phyloP scores from a whole-genome alignment of 2,113 vertebrate species.

The Tachycineta bicolor region DNA sequence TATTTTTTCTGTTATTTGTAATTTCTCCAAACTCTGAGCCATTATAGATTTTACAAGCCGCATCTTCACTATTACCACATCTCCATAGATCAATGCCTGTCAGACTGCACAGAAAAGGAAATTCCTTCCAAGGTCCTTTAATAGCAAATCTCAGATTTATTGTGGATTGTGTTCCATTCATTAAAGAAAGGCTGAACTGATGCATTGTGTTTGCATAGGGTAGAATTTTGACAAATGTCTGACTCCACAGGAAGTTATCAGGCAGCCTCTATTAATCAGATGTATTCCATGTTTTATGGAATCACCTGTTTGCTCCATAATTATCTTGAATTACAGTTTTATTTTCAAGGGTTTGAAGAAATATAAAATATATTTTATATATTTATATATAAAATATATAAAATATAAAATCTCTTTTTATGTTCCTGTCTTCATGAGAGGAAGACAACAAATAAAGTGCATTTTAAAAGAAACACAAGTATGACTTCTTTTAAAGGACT shows the following conservation, averaged over 20 bases:
- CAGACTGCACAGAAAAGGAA: background rate
- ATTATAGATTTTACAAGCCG: background rate
- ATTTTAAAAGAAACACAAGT: background rate
- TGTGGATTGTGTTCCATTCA: accelerated
- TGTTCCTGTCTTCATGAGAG: background rate
- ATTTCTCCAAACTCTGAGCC: background rate
- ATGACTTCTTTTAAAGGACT: background rate
- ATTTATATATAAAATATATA: too few species aligned
- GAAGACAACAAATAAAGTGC: background rate
- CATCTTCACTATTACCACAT: background rate
- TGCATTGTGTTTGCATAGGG: background rate
- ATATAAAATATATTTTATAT: too few species aligned
- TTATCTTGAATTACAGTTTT: background rate
- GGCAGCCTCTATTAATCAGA: background rate
- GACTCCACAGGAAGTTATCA: background rate
- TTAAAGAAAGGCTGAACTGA: background rate
- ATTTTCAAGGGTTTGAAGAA: background rate
- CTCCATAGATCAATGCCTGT: background rate
- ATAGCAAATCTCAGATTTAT: background rate
- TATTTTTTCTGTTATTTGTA: background rate
- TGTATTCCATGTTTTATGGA: background rate
- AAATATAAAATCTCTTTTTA: background rate
- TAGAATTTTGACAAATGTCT: background rate
- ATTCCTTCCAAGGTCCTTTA: background rate
- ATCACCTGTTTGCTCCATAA: background rate